Base-by-base conservation (phyloP, 2,888 invertebrate genomes). In the Hybos culiciformis region DNA sequence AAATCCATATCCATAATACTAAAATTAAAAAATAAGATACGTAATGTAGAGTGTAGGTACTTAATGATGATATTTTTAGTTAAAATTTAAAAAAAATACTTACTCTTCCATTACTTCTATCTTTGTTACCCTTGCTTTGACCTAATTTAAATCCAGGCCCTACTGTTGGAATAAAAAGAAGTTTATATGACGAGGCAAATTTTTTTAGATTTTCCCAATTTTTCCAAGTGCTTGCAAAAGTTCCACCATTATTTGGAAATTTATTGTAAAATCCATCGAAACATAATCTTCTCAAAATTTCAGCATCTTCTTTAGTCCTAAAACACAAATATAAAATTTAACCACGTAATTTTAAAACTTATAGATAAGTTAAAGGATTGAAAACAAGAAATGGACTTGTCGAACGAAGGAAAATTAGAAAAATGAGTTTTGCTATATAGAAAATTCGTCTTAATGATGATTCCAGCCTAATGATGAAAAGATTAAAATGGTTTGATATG, bases 101-200 rank as follows among this genome's bases (percentile, higher is more conserved):
- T 54, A 65, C 65, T 42, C 63, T 51, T 26, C 65, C 67, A 50
- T 63, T 64, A 47, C 63, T 63, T 15, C 67, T 59, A 53, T 65
- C 62, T 14, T 66, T 51, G 45, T 63, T 61, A 40, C 62, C 59
- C 43, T 62, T 61, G 1, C 62, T 62, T 37, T 62, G 62, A 0
- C 62, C 55, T 7, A 65, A 60, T 6, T 76, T 70, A 59, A 79
- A 82, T 17, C 82, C 82, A 2, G 80, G 80, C 1, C 79, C 79
- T 8, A 81, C 71, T 15, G 78, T 78, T 11, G 80, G 80, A 43
- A 78, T 70, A 56, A 82, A 82, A 5, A 77, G 52, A 50, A 78
- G 63, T 45, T 69, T 68, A 52, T 75, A 74, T 48, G 73, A 72
- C 26, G 66, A 57, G 1, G 76, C 75, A 57, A 72, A 76, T 38